A percentile compares a stretch with the other conserved stretches of the same genome.
These are phyloP conservation scores for Larimichthys polyactis DNA, from an alignment of 2,113 vertebrate species.

Conservation along the genomic window DNA sequence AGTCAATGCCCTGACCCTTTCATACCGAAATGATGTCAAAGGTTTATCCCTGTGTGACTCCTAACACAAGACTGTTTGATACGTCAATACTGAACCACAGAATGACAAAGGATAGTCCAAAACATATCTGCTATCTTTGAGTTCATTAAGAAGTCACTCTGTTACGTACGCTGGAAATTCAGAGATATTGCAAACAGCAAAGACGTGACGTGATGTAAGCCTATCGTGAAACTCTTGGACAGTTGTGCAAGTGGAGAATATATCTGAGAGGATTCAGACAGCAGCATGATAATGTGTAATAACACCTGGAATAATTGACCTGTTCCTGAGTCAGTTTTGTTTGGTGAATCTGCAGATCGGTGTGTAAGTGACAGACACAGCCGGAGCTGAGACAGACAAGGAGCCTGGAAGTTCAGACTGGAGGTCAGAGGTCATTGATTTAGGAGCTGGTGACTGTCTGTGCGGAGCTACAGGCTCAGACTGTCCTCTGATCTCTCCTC, in stretches of 20 bases:
- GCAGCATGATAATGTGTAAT: background rate
- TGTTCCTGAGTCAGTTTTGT: background rate
- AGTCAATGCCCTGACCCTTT: background rate
- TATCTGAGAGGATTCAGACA: background rate
- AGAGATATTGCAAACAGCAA: background rate
- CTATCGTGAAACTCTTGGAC: background rate
- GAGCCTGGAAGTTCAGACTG: constrained; percentile 11
- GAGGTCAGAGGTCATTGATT: constrained; percentile 51
- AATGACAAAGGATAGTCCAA: background rate
- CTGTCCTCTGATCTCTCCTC: constrained; percentile 48
- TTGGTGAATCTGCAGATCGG: background rate
- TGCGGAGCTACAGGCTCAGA: background rate
- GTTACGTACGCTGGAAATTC: background rate
- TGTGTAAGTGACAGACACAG: constrained; percentile 13
- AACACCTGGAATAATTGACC: background rate
- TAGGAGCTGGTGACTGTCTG: constrained; percentile 32
- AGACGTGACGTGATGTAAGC: background rate
- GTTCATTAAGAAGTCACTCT: background rate
- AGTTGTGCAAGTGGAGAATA: too few species aligned
- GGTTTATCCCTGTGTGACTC: too few species aligned
- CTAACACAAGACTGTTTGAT: background rate
- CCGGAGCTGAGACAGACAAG: constrained; percentile 28
- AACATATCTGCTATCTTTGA: too few species aligned
- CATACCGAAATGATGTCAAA: background rate
- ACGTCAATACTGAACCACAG: background rate